Percentiles rank a stretch among this genome's conserved stretches.
phyloP scores from a whole-genome alignment of 2,797 vertebrate genomes.

The Calcarius lapponicus region DNA sequence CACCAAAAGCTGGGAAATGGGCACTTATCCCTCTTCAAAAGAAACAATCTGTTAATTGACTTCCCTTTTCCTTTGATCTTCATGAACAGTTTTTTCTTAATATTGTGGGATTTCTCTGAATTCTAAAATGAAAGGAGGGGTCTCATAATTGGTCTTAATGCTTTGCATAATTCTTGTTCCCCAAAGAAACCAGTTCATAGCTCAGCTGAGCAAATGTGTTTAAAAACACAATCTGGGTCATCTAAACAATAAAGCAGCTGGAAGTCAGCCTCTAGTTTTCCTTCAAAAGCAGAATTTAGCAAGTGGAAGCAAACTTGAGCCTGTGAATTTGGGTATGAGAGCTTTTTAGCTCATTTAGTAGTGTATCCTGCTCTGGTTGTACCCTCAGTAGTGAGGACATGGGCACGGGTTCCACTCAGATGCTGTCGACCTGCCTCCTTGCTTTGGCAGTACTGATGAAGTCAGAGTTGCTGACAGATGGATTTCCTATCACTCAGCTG shows the following conservation, averaged over 20 bases:
- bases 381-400: neutral
- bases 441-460: neutral
- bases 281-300: neutral
- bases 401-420: neutral
- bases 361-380: neutral
- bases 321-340: neutral
- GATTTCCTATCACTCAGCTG: neutral
- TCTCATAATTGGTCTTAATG: neutral
- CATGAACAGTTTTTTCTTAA: neutral
- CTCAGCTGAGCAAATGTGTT: neutral
- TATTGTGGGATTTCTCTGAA: neutral
- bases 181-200: neutral
- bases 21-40: neutral
- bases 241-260: neutral
- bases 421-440: neutral
- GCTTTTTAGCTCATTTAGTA: neutral
- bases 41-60: constrained; percentile 33
- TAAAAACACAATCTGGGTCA: neutral
- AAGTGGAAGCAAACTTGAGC: neutral
- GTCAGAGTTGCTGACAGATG: constrained; percentile 37
- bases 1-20: constrained; percentile 4
- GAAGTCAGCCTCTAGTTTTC: neutral
- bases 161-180: neutral
- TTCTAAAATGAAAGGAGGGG: neutral
- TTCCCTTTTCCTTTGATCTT: constrained; percentile 38